Base-by-base conservation (phyloP, 2,888 invertebrate species). In the Eutolmus rufibarbis region DNA sequence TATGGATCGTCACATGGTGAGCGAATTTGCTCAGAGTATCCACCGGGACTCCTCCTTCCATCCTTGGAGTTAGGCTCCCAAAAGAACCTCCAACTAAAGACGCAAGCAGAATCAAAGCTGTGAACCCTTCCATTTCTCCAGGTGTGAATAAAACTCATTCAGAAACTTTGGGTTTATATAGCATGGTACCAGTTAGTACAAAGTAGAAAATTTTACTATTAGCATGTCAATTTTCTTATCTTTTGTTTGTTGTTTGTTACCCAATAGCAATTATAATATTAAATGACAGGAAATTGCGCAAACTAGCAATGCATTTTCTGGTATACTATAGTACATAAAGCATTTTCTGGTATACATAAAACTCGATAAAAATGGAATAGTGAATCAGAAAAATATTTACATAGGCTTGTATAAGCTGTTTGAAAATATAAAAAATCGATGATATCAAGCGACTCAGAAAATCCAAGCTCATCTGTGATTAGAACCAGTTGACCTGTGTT, bases 1-100 rank as follows among this genome's bases (percentile, higher is more conserved):
- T 74, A 9, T 74, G 74, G 14, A 85, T 85, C 12, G 85, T 85
- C 19, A 85, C 85, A 46, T 85, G 85, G 31, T 85, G 85, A 16
- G 85, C 43, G 40, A 85, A 85, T 74, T 74, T 74, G 23, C 74
- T 37, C 9, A 74, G 43, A 43, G 85, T 85, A 85, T 85, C 85
- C 14, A 85, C 85, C 8, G 85, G 85, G 31, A 40, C 19, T 43
- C 85, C 85, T 23, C 46, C 74, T 4, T 1, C 74, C 12, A 85
- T 74, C 31, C 85, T 85, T 23, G 74, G 16, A 57, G 57, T 57
- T 7, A 57, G 82, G 34, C 28, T 31, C 14, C 79, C 79, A 28
- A 66, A 66, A 4, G 66, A 66, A 4, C 66, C 28, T 23, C 23
- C 66, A 28, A 66, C 28, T 23, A 66, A 19, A 19, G 56, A 56